Evolutionary conservation across 2,113 vertebrate species (phyloP).

Genomic region (Garra rufa): DNA sequence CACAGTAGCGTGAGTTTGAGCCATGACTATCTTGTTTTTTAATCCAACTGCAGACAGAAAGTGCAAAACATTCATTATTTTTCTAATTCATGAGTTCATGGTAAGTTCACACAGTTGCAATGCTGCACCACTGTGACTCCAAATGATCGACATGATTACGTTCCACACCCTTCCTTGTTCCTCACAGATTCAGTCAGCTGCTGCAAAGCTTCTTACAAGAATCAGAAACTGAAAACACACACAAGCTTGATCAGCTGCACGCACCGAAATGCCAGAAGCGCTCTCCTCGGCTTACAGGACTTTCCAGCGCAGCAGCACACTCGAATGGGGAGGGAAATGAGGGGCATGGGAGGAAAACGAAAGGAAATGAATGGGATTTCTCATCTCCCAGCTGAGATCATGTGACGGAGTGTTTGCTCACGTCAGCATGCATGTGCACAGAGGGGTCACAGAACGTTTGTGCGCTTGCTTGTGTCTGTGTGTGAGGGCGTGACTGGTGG

Average conservation of each 20-base stretch:
- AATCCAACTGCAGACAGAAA: background rate
- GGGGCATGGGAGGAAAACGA: background rate
- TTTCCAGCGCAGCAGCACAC: slow-evolving; percentile 7
- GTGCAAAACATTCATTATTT: background rate
- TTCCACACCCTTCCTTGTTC: background rate
- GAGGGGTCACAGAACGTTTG: background rate
- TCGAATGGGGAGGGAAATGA: background rate
- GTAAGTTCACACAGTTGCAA: background rate
- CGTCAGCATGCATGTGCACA: slow-evolving; percentile 10
- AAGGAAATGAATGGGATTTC: slow-evolving; percentile 15
- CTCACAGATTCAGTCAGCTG: background rate
- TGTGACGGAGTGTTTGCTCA: slow-evolving; percentile 13
- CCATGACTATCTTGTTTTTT: background rate
- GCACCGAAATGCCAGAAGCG: background rate
- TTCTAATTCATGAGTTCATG: background rate
- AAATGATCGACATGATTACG: background rate
- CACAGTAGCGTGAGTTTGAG: background rate
- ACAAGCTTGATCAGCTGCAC: slow-evolving; percentile 14
- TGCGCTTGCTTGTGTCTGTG: background rate
- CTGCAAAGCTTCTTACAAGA: slow-evolving; percentile 15
- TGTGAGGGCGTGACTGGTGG: background rate
- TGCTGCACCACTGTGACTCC: background rate
- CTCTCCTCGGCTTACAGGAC: slow-evolving; percentile 5
- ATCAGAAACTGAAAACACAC: slow-evolving; percentile 26
- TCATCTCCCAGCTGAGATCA: slow-evolving; percentile 38